Conservation (phyloP, 2,888 invertebrate genomes). For the Penaeus monodon region DNA sequence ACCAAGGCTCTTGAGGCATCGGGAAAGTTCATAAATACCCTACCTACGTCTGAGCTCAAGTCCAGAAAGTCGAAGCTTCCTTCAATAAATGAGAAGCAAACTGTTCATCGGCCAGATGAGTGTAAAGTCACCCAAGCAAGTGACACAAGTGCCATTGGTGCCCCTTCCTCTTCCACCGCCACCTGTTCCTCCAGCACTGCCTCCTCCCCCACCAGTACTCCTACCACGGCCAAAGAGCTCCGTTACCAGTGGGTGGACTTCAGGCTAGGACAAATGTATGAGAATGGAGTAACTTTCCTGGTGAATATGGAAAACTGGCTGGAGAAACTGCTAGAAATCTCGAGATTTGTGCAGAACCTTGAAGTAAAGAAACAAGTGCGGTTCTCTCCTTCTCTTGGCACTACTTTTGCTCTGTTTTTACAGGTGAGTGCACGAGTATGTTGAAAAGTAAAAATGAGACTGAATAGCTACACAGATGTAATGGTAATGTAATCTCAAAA, state of each 20-base stretch:
- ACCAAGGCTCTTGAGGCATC: conserved; percentile 35
- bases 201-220: no score
- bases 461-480: not conserved
- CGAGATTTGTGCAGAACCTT: conserved; percentile 16
- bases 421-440: conserved; percentile 21
- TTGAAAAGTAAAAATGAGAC: not conserved
- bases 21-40: conserved; percentile 29
- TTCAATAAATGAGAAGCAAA: not conserved
- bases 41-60: conserved; percentile 28
- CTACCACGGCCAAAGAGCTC: not conserved
- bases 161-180: no score
- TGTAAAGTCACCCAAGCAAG: not conserved
- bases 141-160: not conserved
- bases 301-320: conserved; percentile 35
- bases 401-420: conserved; percentile 28
- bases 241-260: conserved; percentile 48
- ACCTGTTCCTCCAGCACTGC: no score
- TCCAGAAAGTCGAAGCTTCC: conserved; percentile 18
- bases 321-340: conserved; percentile 25
- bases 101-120: not conserved
- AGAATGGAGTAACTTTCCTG: conserved; percentile 47
- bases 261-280: conserved; percentile 30
- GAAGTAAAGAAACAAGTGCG: conserved; percentile 39
- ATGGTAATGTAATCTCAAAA: no score
- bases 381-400: conserved; percentile 33